These are phyloP conservation scores for Serilophus lunatus DNA, from an alignment of 2,113 vertebrate genomes.

Conservation along the genomic window DNA sequence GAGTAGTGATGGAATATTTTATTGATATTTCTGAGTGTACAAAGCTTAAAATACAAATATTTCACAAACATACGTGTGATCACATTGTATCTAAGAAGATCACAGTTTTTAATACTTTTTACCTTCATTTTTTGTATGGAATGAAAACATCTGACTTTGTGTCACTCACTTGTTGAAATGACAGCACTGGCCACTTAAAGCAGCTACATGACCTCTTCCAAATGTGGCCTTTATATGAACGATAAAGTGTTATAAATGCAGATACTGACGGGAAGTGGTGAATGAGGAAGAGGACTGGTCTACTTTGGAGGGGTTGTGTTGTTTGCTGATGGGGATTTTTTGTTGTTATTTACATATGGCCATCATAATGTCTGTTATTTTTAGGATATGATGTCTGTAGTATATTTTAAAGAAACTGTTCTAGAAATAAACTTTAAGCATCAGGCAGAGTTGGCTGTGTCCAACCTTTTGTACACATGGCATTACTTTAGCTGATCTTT, in stretches of 20 bases:
- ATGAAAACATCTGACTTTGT: background rate
- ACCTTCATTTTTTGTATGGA: background rate
- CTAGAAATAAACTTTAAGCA: background rate
- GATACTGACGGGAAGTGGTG: background rate
- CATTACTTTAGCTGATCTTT: background rate
- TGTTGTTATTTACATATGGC: background rate
- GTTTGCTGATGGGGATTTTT: background rate
- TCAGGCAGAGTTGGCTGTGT: background rate
- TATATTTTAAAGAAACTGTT: background rate
- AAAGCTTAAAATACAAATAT: background rate
- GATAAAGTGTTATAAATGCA: background rate
- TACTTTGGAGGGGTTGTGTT: background rate
- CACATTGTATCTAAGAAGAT: too few species aligned
- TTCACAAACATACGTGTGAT: rapidly evolving
- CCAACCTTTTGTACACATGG: background rate
- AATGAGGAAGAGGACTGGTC: background rate
- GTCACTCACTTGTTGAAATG: background rate
- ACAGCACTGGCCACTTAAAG: background rate
- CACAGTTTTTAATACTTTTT: background rate
- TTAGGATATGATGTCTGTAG: background rate
- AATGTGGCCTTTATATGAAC: background rate
- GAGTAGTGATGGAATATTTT: background rate
- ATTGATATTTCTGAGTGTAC: background rate
- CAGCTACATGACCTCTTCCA: background rate
- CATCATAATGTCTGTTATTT: background rate